phyloP scores from a whole-genome alignment of 2,113 vertebrate genomes.

The Eulemur rufifrons region DNA sequence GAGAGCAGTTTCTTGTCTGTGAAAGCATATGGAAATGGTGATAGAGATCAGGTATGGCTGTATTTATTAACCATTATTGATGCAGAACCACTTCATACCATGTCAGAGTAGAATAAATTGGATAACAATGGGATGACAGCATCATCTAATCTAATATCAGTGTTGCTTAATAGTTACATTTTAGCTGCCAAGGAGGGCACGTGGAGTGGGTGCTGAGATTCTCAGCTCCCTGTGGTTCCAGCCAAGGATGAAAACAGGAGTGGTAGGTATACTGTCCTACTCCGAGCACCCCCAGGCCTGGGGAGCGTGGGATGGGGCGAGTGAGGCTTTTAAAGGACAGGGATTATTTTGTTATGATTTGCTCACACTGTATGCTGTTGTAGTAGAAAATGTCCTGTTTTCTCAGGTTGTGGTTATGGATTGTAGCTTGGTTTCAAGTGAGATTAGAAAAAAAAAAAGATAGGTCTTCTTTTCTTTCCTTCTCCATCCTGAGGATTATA shows the following conservation, averaged over 20 bases:
- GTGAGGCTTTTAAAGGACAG: neutral
- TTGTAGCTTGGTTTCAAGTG: neutral
- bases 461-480: neutral
- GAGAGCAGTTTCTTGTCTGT: neutral
- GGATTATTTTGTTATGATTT: neutral
- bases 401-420: neutral
- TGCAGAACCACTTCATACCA: constrained; percentile 9
- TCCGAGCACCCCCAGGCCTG: no score
- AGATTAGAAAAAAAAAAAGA: neutral
- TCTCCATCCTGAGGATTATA: neutral
- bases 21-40: neutral
- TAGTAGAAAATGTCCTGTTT: neutral
- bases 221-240: neutral
- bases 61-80: constrained; percentile 45
- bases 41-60: neutral
- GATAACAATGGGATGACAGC: constrained; percentile 45
- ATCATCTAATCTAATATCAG: constrained; percentile 39
- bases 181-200: neutral
- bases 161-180: constrained; percentile 17
- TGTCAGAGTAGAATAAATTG: constrained; percentile 41
- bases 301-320: no score
- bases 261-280: neutral
- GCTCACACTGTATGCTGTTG: neutral
- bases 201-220: neutral
- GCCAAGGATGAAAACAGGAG: neutral